Conservation (phyloP, 2,888 invertebrate species). For the Mesoligia furuncula region DNA sequence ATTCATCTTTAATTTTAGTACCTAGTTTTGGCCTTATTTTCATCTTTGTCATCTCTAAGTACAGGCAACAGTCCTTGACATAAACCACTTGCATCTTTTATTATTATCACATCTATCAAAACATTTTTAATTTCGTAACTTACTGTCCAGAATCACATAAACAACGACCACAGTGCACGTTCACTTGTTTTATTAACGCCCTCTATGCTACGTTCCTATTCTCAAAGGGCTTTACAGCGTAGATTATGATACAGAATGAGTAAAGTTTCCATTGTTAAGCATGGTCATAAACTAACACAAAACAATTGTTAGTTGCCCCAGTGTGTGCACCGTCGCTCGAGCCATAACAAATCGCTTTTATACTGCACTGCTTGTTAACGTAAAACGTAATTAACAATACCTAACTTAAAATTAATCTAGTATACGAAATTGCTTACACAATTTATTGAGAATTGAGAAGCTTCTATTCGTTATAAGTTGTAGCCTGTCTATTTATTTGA, state of each 20-base stretch:
- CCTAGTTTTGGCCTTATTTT: neutral
- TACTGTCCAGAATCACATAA: neutral
- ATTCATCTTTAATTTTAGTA: neutral
- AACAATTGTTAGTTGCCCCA: conserved; percentile 74
- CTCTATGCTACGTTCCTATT: conserved; percentile 37
- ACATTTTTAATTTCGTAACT: conserved; percentile 17
- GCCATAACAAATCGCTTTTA: conserved; percentile 69
- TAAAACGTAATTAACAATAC: conserved; percentile 55
- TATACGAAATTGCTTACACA: conserved; percentile 32
- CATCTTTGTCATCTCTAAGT: neutral
- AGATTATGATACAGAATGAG: conserved; percentile 75
- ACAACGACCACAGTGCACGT: conserved; percentile 4
- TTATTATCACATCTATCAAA: conserved; percentile 1
- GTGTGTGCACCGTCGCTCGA: conserved; percentile 66
- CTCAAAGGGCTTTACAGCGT: conserved; percentile 62
- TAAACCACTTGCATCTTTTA: no score
- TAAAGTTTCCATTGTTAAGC: conserved; percentile 76
- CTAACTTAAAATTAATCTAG: conserved; percentile 31
- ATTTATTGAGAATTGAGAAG: conserved; percentile 18
- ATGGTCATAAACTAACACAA: conserved; percentile 75
- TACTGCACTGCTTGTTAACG: conserved; percentile 66
- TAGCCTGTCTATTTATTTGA: conserved; percentile 41
- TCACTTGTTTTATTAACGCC: conserved; percentile 42
- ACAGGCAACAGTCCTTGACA: neutral
- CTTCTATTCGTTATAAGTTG: conserved; percentile 33